phyloP scores from a whole-genome alignment of 2,797 vertebrate genomes.

The Catostomus latipinnis region DNA sequence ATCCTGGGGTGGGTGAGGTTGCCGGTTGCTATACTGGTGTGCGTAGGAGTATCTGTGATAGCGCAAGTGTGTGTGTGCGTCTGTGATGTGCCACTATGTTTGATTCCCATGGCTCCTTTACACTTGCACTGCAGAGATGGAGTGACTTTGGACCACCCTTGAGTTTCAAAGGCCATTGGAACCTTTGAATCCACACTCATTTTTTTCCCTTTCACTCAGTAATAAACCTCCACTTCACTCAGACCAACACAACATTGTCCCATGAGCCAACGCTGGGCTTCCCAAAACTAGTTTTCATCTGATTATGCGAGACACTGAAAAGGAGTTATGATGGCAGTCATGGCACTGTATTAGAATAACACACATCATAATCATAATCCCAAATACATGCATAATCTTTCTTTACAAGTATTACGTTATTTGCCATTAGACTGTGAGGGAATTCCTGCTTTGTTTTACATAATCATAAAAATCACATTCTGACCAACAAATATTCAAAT shows the following conservation, averaged over 20 bases:
- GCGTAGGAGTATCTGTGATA: not conserved
- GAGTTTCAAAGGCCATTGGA: constrained; percentile 29
- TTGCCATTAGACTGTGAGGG: not conserved
- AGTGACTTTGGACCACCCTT: constrained; percentile 34
- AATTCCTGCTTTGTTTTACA: not conserved
- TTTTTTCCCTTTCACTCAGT: constrained; percentile 10
- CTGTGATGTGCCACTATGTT: not conserved
- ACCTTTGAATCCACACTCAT: constrained; percentile 25
- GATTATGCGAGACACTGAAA: constrained; percentile 3
- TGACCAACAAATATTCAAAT: not conserved
- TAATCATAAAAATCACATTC: not conserved
- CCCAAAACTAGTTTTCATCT: constrained; percentile 8
- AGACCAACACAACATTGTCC: constrained; percentile 23
- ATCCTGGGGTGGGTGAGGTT: not conserved
- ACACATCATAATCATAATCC: constrained; percentile 2
- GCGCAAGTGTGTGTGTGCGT: too few relatives aligned
- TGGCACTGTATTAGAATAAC: constrained; percentile 9
- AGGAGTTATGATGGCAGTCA: not conserved
- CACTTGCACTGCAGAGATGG: constrained; percentile 14
- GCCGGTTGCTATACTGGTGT: not conserved
- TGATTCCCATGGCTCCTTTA: constrained; percentile 18
- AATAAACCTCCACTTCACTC: constrained; percentile 21
- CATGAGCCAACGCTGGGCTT: constrained; percentile 4
- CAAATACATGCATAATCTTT: constrained; percentile 12
- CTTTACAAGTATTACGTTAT: not conserved